Evolutionary conservation across 2,113 vertebrate species (phyloP).

Genomic region (Cyanoderma ruficeps): DNA sequence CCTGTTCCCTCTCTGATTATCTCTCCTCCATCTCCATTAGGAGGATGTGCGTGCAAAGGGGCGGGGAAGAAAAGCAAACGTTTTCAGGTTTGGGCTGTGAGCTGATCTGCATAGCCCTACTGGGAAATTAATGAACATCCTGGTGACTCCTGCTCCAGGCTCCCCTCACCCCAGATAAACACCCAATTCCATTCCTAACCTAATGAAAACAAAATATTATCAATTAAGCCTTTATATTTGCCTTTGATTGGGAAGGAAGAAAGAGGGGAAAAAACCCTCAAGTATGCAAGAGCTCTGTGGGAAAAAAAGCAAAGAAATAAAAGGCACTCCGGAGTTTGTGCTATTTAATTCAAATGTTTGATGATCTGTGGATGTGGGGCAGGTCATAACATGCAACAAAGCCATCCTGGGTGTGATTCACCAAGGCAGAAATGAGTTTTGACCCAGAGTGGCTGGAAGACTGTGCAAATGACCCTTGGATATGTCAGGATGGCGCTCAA

Average conservation of each 20-base stretch:
- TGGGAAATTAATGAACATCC: conserved; percentile 60
- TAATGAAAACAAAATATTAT: not conserved
- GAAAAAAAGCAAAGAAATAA: not conserved
- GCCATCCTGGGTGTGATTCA: conserved; percentile 11
- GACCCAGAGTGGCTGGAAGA: conserved; percentile 17
- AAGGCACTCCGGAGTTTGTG: not conserved
- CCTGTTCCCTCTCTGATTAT: conserved; percentile 51
- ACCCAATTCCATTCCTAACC: not conserved
- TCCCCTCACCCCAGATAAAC: not conserved
- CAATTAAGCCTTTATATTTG: not conserved
- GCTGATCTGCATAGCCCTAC: conserved; percentile 52
- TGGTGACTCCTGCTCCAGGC: not conserved
- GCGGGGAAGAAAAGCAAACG: not conserved
- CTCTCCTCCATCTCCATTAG: conserved; percentile 48
- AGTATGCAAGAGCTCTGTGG: not conserved
- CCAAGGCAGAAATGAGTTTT: conserved; percentile 61
- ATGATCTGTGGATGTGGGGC: not conserved
- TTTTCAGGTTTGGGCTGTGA: conserved; percentile 25
- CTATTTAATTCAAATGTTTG: conserved; percentile 38
- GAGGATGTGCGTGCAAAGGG: not conserved
- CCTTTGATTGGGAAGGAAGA: not conserved
- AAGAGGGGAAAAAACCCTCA: not conserved
- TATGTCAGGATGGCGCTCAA: conserved; percentile 45
- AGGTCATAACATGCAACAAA: conserved; percentile 29
- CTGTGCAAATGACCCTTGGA: conserved; percentile 40